A percentile compares a stretch with the other conserved stretches of the same genome.
These are phyloP conservation scores for Choloepus hoffmanni DNA, from an alignment of 2,113 vertebrate species.

Conservation along the genomic window DNA sequence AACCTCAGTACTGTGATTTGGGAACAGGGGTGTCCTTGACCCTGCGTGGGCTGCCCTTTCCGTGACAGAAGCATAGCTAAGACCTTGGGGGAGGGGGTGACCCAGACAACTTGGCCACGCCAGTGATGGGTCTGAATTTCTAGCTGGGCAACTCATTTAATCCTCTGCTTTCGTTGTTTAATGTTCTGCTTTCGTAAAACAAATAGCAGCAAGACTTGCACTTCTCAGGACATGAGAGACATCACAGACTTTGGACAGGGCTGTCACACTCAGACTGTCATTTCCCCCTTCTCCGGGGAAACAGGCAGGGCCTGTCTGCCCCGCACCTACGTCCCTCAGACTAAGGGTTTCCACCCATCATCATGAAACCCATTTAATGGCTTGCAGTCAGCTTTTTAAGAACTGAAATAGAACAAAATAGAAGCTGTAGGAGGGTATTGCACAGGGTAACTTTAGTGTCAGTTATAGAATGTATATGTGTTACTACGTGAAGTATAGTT, in stretches of 20 bases:
- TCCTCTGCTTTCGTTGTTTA: background rate
- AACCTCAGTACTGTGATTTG: background rate
- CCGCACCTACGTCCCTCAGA: background rate
- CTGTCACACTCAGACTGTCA: background rate
- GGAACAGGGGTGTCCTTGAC: background rate
- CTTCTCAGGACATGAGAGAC: background rate
- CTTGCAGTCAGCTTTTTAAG: background rate
- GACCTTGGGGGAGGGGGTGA: background rate
- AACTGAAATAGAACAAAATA: background rate
- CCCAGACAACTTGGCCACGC: background rate
- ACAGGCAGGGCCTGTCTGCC: no score
- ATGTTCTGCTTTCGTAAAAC: background rate
- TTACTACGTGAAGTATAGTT: background rate
- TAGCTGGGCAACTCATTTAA: background rate
- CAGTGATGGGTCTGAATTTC: background rate
- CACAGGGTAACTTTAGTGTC: background rate
- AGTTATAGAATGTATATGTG: background rate
- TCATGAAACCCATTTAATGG: background rate
- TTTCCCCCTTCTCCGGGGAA: background rate
- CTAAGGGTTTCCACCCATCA: background rate
- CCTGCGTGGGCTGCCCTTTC: background rate
- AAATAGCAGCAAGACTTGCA: background rate
- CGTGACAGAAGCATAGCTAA: background rate
- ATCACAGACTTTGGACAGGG: background rate
- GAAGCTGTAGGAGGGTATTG: background rate